These are phyloP conservation scores for Vulpes lagopus DNA, from an alignment of 2,113 vertebrate genomes.

Conservation along the genomic window DNA sequence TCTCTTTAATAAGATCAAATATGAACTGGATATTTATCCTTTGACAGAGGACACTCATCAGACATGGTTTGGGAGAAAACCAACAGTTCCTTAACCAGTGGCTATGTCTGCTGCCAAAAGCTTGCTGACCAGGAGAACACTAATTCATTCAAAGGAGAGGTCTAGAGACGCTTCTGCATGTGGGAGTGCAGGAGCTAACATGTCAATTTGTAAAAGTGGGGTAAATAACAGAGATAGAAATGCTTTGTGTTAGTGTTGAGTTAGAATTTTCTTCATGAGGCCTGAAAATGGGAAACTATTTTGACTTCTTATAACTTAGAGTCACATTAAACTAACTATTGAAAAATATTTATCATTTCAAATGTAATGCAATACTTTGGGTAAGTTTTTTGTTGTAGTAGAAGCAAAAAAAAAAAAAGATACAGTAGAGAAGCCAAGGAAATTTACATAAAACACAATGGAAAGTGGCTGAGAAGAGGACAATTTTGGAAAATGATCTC, in stretches of 20 bases:
- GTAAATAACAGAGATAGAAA: not conserved
- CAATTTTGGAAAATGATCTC: constrained; percentile 70
- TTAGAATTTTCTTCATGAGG: constrained; percentile 12
- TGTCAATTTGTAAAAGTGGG: not conserved
- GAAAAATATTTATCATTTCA: not conserved
- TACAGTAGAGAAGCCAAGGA: constrained; percentile 57
- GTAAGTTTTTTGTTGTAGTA: constrained; percentile 50
- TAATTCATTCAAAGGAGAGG: not conserved
- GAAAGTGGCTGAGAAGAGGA: constrained; percentile 69
- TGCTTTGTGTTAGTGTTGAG: not conserved
- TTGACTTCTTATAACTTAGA: not conserved
- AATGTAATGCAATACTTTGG: not conserved
- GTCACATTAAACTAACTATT: not conserved
- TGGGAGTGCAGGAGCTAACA: not conserved
- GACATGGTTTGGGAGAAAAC: not conserved
- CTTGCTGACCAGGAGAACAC: not conserved
- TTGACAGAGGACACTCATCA: not conserved
- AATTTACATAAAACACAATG: constrained; percentile 72
- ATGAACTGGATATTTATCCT: not conserved
- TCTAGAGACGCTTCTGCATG: not conserved
- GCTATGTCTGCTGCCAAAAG: not conserved
- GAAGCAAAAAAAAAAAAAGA: not conserved
- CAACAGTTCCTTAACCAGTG: not conserved
- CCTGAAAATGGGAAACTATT: constrained; percentile 29
- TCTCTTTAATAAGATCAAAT: not conserved